phyloP scores from a whole-genome alignment of 2,113 vertebrate genomes.

The Casuarius casuarius region DNA sequence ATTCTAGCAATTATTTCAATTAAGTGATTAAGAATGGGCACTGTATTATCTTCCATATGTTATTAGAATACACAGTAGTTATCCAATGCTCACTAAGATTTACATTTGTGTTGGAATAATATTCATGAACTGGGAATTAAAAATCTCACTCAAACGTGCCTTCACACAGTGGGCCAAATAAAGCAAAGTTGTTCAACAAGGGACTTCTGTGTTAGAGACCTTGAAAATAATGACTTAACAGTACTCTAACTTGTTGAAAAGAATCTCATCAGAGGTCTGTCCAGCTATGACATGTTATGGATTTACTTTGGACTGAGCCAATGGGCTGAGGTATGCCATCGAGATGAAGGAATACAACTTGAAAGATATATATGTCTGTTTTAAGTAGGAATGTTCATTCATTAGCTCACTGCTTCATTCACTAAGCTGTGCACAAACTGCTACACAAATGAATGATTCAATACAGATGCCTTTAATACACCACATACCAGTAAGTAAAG shows the following conservation, averaged over 20 bases:
- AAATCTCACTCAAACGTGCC: constrained; percentile 55
- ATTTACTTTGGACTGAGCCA: constrained; percentile 74
- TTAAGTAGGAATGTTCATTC: constrained; percentile 67
- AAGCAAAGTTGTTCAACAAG: constrained; percentile 69
- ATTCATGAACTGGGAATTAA: constrained; percentile 64
- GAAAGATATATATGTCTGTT: constrained; percentile 76
- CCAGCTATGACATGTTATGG: constrained; percentile 74
- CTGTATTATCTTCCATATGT: constrained; percentile 1
- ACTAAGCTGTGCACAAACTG: background rate
- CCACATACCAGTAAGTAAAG: background rate
- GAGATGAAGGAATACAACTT: constrained; percentile 67
- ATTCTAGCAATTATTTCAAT: constrained; percentile 40
- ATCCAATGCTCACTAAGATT: constrained; percentile 26
- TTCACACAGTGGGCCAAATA: constrained; percentile 67
- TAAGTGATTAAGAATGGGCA: constrained; percentile 13
- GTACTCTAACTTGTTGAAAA: constrained; percentile 72
- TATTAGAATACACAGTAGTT: constrained; percentile 37
- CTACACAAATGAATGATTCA: constrained; percentile 51
- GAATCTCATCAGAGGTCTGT: constrained; percentile 69
- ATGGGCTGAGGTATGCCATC: constrained; percentile 57
- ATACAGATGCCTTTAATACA: constrained; percentile 15
- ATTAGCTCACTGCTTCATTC: constrained; percentile 69
- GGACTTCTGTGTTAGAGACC: constrained; percentile 64
- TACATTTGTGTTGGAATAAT: constrained; percentile 59
- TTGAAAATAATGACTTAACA: constrained; percentile 70